phyloP scores from a whole-genome alignment of 1,140 invertebrate genomes.

The Leptinotarsa defecta region DNA sequence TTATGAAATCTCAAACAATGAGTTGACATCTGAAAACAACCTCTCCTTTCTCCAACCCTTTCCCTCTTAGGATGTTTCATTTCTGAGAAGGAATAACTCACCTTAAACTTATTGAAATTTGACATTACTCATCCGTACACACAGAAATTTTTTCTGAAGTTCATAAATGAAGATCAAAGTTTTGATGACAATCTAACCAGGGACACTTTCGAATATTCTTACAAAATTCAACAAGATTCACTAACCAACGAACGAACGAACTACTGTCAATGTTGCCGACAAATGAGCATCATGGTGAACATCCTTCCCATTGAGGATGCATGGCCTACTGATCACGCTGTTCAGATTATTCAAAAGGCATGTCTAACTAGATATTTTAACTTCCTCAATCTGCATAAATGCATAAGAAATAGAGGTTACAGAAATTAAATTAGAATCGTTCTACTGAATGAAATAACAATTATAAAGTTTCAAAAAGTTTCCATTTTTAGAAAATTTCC shows the following conservation, averaged over 20 bases:
- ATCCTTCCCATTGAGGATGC: slow-evolving; percentile 36
- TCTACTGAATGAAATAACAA: not conserved
- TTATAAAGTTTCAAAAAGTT: not conserved
- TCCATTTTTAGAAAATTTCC: not conserved
- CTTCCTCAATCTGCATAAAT: slow-evolving; percentile 28
- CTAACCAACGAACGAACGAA: not conserved
- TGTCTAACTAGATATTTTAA: slow-evolving; percentile 33
- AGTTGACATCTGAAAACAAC: no score
- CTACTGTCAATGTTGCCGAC: not conserved
- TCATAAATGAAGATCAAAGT: no score
- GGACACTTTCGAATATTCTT: no score
- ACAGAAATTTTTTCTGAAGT: no score
- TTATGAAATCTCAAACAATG: no score
- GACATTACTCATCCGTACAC: no score
- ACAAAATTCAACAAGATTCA: not conserved
- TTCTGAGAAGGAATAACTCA: no score
- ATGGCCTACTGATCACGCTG: slow-evolving; percentile 43
- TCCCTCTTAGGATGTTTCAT: no score
- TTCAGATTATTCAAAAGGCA: slow-evolving; percentile 47
- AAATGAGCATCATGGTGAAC: slow-evolving; percentile 11
- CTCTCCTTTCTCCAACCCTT: no score
- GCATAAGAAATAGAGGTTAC: slow-evolving; percentile 27
- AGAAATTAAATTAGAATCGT: not conserved
- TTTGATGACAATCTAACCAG: no score
- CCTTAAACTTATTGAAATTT: no score